Evolutionary conservation across 2,888 invertebrate species (phyloP).

Genomic region (Piscicola geometra): DNA sequence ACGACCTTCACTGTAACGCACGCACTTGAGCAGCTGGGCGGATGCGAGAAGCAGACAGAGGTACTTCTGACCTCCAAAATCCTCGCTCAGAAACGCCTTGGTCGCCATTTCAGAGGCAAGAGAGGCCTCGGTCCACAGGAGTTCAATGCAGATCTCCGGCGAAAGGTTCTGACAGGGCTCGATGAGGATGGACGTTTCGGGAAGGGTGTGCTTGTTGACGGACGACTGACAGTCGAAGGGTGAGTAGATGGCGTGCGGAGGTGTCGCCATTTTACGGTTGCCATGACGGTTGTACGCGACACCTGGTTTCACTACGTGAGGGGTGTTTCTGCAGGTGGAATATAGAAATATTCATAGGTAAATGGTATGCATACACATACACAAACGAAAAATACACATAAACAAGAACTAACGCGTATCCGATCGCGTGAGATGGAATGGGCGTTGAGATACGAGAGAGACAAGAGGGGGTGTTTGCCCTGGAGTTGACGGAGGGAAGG

Average conservation of each 20-base stretch:
- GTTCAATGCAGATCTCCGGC: conserved; percentile 81
- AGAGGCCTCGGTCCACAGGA: conserved; percentile 75
- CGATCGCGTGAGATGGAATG: conserved; percentile 41
- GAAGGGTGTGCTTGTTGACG: not conserved
- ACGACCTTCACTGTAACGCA: conserved; percentile 56
- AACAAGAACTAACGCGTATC: not conserved
- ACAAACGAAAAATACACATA: too few relatives aligned
- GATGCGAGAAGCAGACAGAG: conserved; percentile 71
- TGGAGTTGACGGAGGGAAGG: conserved; percentile 47
- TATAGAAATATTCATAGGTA: not conserved
- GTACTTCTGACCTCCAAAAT: conserved; percentile 77
- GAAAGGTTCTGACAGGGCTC: conserved; percentile 61
- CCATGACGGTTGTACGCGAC: not conserved
- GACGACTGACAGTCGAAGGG: conserved; percentile 3
- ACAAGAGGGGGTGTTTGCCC: conserved; percentile 50
- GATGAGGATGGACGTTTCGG: not conserved
- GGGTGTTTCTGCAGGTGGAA: not conserved
- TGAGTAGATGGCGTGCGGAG: not conserved
- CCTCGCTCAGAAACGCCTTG: conserved; percentile 77
- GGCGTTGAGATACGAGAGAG: conserved; percentile 46
- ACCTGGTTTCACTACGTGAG: conserved; percentile 9
- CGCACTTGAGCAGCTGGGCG: conserved; percentile 61
- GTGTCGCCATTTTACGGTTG: not conserved
- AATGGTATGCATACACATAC: not conserved
- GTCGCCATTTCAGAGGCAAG: conserved; percentile 60